A percentile compares a stretch with the other conserved stretches of the same genome.
Evolutionary conservation across 2,797 vertebrate genomes (phyloP).

Genomic region (Mus minutoides): DNA sequence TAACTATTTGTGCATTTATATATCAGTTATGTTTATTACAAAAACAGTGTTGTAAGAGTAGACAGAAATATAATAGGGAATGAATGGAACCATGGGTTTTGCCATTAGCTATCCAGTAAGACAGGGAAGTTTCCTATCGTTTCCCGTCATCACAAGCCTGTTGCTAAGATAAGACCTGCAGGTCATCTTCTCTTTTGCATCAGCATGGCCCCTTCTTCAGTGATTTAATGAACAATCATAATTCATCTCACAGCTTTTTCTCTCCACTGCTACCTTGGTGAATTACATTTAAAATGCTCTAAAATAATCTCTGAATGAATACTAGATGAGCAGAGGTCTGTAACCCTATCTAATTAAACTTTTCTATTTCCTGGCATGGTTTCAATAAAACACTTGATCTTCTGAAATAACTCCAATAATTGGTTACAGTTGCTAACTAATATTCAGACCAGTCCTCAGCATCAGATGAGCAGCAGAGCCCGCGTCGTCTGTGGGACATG

Average conservation of each 20-base stretch:
- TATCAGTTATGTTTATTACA: neutral
- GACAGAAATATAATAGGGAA: neutral
- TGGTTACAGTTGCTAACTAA: neutral
- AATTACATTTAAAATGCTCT: constrained; percentile 56
- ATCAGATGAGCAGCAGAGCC: neutral
- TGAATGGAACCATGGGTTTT: neutral
- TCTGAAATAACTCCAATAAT: neutral
- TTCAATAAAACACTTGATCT: constrained; percentile 37
- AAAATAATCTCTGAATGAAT: constrained; percentile 51
- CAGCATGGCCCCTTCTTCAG: neutral
- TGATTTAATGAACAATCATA: constrained; percentile 31
- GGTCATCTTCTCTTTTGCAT: neutral
- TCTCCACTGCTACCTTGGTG: neutral
- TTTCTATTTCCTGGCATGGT: neutral
- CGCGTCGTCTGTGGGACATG: neutral
- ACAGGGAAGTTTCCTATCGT: neutral
- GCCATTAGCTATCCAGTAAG: neutral
- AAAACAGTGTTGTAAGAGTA: neutral
- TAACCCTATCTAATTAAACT: constrained; percentile 54
- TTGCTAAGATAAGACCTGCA: neutral
- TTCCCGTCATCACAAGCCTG: neutral
- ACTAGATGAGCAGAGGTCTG: constrained; percentile 9
- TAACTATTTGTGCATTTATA: neutral
- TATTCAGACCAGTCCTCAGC: neutral
- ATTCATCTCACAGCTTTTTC: neutral